Percentiles rank a stretch among this genome's conserved stretches.
These are phyloP conservation scores for Melitaea athalia DNA, from an alignment of 2,888 invertebrate genomes.

Conservation along the genomic window DNA sequence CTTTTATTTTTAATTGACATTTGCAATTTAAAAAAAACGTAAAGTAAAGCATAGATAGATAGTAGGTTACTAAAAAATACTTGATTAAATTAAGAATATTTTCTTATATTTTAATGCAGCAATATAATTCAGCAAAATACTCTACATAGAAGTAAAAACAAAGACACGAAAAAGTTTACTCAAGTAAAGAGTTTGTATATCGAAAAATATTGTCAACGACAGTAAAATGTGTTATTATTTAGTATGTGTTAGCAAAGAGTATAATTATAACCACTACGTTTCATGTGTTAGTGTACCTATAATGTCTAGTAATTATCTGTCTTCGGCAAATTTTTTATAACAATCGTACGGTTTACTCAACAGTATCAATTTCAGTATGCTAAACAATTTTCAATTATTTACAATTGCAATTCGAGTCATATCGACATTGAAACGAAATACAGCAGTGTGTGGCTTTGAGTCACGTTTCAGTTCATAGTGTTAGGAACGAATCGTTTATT, in stretches of 20 bases:
- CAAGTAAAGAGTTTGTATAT: background rate
- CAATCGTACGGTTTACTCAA: slow-evolving; percentile 15
- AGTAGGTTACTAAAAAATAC: too few relatives aligned
- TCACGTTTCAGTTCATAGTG: slow-evolving; percentile 7
- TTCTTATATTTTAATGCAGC: too few relatives aligned
- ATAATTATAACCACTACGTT: background rate
- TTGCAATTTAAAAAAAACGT: too few relatives aligned
- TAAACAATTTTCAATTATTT: slow-evolving; percentile 10
- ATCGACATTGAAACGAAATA: slow-evolving; percentile 6
- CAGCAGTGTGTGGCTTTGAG: slow-evolving; percentile 7
- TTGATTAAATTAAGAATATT: too few relatives aligned
- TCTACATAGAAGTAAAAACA: too few relatives aligned
- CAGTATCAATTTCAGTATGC: slow-evolving; percentile 6
- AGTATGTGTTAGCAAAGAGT: too few relatives aligned
- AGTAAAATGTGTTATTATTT: background rate
- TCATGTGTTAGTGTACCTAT: background rate
- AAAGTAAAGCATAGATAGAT: too few relatives aligned
- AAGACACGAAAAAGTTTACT: background rate
- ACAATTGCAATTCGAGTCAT: slow-evolving; percentile 13
- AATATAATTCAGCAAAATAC: too few relatives aligned
- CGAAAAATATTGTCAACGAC: background rate
- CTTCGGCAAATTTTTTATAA: slow-evolving; percentile 3
- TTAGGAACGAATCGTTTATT: background rate
- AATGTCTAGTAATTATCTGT: background rate
- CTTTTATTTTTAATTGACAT: too few relatives aligned